Evolutionary conservation across 2,113 vertebrate species (phyloP).

Genomic region (Pica pica): DNA sequence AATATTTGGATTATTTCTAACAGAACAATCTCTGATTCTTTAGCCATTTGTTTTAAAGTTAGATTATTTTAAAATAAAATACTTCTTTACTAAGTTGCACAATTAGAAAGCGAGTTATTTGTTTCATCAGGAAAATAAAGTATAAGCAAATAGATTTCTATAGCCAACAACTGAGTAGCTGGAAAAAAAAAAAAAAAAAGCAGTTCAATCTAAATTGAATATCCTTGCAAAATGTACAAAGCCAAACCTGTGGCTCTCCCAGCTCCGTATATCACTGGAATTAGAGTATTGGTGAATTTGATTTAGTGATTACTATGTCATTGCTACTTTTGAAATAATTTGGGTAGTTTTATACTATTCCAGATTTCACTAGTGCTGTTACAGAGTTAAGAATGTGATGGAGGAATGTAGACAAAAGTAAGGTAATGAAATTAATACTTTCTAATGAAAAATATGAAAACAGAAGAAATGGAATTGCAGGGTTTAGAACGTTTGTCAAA

Average conservation of each 20-base stretch:
- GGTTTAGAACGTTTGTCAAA: neutral
- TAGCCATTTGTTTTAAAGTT: neutral
- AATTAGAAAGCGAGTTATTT: neutral
- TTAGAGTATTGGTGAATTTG: neutral
- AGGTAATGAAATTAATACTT: neutral
- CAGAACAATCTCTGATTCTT: neutral
- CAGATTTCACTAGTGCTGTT: neutral
- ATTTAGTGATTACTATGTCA: neutral
- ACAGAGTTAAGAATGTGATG: neutral
- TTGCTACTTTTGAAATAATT: neutral
- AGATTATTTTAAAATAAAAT: neutral
- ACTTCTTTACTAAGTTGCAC: neutral
- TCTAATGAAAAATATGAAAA: neutral
- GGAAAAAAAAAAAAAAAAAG: neutral
- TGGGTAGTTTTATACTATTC: neutral
- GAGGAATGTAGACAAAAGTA: neutral
- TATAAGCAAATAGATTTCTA: neutral
- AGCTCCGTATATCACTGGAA: neutral
- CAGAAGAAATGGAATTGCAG: neutral
- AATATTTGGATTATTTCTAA: neutral
- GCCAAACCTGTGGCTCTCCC: neutral
- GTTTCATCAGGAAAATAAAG: neutral
- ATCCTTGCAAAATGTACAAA: neutral
- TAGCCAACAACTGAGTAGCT: neutral
- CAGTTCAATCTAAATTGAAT: neutral